Evolutionary conservation across 2,888 invertebrate genomes (phyloP).

Genomic region (Trilocha varians): DNA sequence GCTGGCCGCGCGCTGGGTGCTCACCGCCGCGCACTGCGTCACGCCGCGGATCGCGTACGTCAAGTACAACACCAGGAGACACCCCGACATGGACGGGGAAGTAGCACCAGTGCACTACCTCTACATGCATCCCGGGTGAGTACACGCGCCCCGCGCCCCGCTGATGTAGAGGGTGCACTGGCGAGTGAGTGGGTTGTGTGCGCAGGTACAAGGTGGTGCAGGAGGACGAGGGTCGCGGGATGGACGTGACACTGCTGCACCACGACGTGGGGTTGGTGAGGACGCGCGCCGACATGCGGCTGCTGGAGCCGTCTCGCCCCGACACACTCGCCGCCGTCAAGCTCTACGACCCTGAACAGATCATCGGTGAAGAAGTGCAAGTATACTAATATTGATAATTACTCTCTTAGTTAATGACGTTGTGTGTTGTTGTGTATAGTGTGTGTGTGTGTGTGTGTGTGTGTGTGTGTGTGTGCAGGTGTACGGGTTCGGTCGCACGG

Average conservation of each 20-base stretch:
- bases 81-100: constrained; percentile 25
- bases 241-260: constrained; percentile 48
- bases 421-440: no score
- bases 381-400: constrained; percentile 13
- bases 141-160: neutral
- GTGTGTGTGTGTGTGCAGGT: constrained; percentile 23
- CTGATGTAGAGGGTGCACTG: no score
- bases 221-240: constrained; percentile 37
- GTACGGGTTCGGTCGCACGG: constrained; percentile 52
- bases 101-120: constrained; percentile 32
- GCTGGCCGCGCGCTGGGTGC: constrained; percentile 44
- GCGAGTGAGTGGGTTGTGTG: neutral
- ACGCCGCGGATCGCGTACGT: constrained; percentile 38
- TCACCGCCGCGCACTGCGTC: constrained; percentile 60
- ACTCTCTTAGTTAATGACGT: no score
- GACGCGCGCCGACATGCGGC: constrained; percentile 32
- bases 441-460: neutral
- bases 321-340: constrained; percentile 21
- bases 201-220: constrained; percentile 39
- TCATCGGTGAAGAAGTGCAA: constrained; percentile 29
- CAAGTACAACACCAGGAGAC: constrained; percentile 38
- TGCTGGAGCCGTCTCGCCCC: constrained; percentile 13
- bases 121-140: constrained; percentile 48
- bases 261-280: constrained; percentile 58
- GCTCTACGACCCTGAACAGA: constrained; percentile 22